These are phyloP conservation scores for Naso thynnoides DNA, from an alignment of 2,797 vertebrate species.

Conservation along the genomic window DNA sequence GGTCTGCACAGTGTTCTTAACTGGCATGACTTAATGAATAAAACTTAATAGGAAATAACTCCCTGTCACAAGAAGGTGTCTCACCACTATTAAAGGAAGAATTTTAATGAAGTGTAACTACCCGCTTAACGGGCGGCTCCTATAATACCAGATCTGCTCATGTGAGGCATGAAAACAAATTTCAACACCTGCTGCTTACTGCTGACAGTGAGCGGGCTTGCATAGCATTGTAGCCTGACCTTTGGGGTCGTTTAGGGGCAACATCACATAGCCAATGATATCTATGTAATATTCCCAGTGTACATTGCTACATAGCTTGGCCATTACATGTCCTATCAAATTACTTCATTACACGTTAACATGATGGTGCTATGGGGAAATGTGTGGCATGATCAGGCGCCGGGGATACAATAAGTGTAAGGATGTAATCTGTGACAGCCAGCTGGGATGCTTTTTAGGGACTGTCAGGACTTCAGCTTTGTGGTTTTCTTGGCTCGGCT, in stretches of 20 bases:
- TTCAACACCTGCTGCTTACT: slow-evolving; percentile 64
- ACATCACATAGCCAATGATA: slow-evolving; percentile 24
- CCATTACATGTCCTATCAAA: slow-evolving; percentile 36
- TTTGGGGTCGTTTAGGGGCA: slow-evolving; percentile 29
- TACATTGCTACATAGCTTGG: slow-evolving; percentile 7
- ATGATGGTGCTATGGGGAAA: slow-evolving; percentile 38
- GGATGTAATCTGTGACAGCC: slow-evolving; percentile 41
- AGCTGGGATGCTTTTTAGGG: slow-evolving; percentile 41
- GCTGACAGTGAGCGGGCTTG: slow-evolving; percentile 61
- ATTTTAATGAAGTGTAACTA: slow-evolving; percentile 68
- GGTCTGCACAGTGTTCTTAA: background rate
- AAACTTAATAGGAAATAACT: slow-evolving; percentile 43
- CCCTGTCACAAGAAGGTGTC: slow-evolving; percentile 37
- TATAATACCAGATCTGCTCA: slow-evolving; percentile 39
- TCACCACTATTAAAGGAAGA: slow-evolving; percentile 46
- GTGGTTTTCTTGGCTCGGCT: slow-evolving; percentile 7
- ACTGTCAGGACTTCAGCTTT: slow-evolving; percentile 7
- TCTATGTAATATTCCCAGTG: slow-evolving; percentile 33
- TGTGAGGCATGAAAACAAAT: slow-evolving; percentile 52
- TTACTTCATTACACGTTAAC: slow-evolving; percentile 62
- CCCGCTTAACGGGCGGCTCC: slow-evolving; percentile 28
- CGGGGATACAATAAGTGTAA: slow-evolving; percentile 30
- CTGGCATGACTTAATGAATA: slow-evolving; percentile 18
- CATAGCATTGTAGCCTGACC: slow-evolving; percentile 55
- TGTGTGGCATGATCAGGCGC: slow-evolving; percentile 9